phyloP scores from a whole-genome alignment of 2,888 invertebrate species.

The Ptycholaimellus sp. region DNA sequence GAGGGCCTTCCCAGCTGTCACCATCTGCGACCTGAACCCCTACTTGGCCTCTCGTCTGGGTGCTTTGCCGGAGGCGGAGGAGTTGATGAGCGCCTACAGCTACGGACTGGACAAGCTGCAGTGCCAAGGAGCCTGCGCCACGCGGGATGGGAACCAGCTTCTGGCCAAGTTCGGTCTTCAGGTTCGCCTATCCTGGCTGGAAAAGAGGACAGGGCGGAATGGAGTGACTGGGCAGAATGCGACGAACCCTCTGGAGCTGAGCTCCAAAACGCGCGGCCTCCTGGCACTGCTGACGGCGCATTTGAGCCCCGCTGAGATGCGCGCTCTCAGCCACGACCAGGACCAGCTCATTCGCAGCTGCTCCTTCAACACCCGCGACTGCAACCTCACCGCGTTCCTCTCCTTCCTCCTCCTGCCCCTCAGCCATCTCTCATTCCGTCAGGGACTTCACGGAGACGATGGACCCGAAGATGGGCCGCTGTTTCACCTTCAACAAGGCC shows the following conservation, averaged over 20 bases:
- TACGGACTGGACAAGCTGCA: conserved; percentile 7
- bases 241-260: conserved; percentile 8
- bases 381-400: conserved; percentile 1
- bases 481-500: conserved; percentile 10
- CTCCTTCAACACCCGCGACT: conserved; percentile 9
- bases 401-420: too few relatives aligned
- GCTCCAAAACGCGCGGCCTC: conserved; percentile 5
- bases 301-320: conserved; percentile 3
- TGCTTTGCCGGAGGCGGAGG: too few relatives aligned
- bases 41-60: too few relatives aligned
- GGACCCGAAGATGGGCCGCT: conserved; percentile 9
- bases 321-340: not conserved
- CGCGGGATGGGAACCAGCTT: too few relatives aligned
- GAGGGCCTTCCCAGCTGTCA: conserved; percentile 9
- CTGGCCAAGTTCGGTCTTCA: too few relatives aligned
- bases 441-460: conserved; percentile 8
- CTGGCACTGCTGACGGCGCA: conserved; percentile 6
- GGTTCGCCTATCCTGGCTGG: too few relatives aligned
- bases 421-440: too few relatives aligned
- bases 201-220: too few relatives aligned
- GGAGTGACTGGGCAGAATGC: too few relatives aligned
- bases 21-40: conserved; percentile 9
- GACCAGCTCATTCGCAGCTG: conserved; percentile 7
- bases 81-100: conserved; percentile 7
- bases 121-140: too few relatives aligned